A percentile compares a stretch with the other conserved stretches of the same genome.
Evolutionary conservation across 2,888 invertebrate genomes (phyloP).

Genomic region (Lamproptera curius): DNA sequence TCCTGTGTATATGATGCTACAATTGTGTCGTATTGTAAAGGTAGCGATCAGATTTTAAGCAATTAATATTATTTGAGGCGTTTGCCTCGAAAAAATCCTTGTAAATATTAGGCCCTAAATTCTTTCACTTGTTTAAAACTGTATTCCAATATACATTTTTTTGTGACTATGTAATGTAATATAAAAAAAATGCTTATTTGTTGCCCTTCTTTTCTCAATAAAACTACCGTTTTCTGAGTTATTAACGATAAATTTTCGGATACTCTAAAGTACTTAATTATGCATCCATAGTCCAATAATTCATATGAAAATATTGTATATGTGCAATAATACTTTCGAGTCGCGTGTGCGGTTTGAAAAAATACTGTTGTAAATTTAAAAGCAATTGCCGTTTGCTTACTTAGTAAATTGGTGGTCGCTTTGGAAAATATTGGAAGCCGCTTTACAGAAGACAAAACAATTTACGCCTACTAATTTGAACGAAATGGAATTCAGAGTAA

Average conservation of each 20-base stretch:
- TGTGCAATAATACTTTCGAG: too few species aligned
- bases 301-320: too few species aligned
- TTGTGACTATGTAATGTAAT: too few species aligned
- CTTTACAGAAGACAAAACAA: neutral
- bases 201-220: too few species aligned
- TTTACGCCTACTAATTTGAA: too few species aligned
- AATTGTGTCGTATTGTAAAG: neutral
- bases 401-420: neutral
- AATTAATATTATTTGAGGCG: neutral
- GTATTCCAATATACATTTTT: neutral
- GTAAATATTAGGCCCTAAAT: neutral
- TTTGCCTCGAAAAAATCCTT: neutral
- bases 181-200: too few species aligned
- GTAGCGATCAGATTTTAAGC: neutral
- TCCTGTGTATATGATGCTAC: neutral
- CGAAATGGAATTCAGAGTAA: too few species aligned
- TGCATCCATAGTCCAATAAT: too few species aligned
- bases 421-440: neutral
- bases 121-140: neutral
- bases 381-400: neutral
- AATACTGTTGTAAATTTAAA: neutral
- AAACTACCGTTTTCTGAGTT: too few species aligned
- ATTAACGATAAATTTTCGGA: too few species aligned
- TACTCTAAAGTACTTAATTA: too few species aligned
- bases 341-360: too few species aligned